Evolutionary conservation across 2,113 vertebrate genomes (phyloP), one percentile per base, ranked within the genome.

Genomic region (Neotoma lepida): DNA sequence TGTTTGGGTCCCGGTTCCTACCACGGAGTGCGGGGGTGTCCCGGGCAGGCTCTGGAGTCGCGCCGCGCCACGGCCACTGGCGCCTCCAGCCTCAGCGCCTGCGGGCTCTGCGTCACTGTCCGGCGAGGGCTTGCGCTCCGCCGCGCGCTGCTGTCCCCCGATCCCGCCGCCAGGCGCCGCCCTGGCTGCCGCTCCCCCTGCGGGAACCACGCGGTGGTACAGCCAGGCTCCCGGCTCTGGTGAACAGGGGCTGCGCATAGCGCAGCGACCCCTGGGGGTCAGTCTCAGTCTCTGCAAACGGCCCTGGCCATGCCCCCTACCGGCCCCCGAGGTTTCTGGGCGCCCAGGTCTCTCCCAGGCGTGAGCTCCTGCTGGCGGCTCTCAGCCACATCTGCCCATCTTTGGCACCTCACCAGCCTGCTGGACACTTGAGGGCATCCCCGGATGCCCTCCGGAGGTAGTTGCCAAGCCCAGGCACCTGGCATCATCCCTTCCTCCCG

Each of bases 211-310:
- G 61, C n/a, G 9, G 89, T 98, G 96, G 97, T 98, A 97, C 93
- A 77, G 63, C 61, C 96, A 35, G 20, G 30, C 93, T 82, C 84
- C 51, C 68, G 7, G 33, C 2, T 54, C 94, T 39, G 0, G 90
- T 63, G 8, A 96, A 93, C n/a, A 58, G 96, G 85, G 89, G 76
- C 77, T 26, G 78, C 20, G 18, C 88, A 87, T 0, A 1, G 81
- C 46, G 71, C 89, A 97, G 97, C 97, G 97, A 97, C 97, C 97
- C 89, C 97, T 97, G 87, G 94, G 95, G 97, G 95, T 96, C 91
- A 61, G 77, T 73, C 6, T 10, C 9, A 4, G 66, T 56, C 58
- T 81, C 88, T 96, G 94, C 96, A 95, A 87, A 89, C 1, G 12
- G 74, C 63, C 87, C 92, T 4, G 46, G 41, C 90, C n/a, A 0